phyloP scores from a whole-genome alignment of 2,888 invertebrate genomes.

The Lucinisca nassula region DNA sequence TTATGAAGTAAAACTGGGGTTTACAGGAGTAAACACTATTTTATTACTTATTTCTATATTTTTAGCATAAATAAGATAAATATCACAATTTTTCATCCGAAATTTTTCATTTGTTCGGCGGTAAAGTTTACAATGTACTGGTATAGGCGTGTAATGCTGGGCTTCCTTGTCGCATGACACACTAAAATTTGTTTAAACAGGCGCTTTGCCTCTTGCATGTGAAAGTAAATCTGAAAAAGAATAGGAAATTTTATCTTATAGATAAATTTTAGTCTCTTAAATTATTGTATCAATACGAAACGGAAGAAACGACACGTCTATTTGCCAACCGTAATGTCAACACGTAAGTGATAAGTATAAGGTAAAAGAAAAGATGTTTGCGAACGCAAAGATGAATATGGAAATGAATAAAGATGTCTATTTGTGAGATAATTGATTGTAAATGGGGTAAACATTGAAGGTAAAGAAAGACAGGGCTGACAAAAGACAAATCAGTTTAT shows the following conservation, averaged over 20 bases:
- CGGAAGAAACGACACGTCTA: conserved; percentile 7
- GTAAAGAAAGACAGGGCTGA: neutral
- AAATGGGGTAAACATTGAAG: neutral
- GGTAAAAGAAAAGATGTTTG: conserved; percentile 20
- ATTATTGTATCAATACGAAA: conserved; percentile 23
- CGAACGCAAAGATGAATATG: neutral
- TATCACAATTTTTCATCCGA: too few relatives aligned
- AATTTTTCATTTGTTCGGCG: too few relatives aligned
- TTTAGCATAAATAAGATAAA: too few relatives aligned
- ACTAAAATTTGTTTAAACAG: neutral
- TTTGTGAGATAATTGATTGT: conserved; percentile 16
- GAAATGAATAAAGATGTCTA: conserved; percentile 11
- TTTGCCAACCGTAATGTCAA: conserved; percentile 26
- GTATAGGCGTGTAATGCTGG: too few relatives aligned
- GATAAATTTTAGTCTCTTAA: conserved; percentile 62
- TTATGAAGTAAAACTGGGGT: too few relatives aligned
- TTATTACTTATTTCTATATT: too few relatives aligned
- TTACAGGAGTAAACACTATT: too few relatives aligned
- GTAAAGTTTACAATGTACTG: too few relatives aligned
- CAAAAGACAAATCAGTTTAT: conserved; percentile 19
- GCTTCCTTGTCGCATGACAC: too few relatives aligned
- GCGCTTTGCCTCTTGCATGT: neutral
- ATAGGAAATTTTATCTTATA: conserved; percentile 47
- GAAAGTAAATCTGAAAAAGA: neutral
- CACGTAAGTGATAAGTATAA: conserved; percentile 52